Evolutionary conservation across 2,888 invertebrate species (phyloP), one percentile per base, ranked within the genome.

Genomic region (Drosophila phalerata): DNA sequence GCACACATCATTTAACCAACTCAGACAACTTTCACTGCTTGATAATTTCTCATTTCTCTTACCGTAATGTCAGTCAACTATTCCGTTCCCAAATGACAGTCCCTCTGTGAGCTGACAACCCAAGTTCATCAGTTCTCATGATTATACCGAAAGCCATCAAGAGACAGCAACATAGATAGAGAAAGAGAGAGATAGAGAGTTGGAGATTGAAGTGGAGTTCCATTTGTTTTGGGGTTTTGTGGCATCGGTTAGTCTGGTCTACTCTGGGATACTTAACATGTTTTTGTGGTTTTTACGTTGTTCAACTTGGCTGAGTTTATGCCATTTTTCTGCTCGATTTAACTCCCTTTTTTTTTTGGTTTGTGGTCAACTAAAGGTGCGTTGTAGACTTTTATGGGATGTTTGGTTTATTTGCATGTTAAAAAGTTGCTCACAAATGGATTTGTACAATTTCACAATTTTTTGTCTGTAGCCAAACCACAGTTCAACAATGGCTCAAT

Each of bases 1-100:
- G 69, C 79, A 85, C 85, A 82, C 86, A 83, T 88, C 83, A 85
- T 85, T 85, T 83, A 85, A 88, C 85, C 73, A 79, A 63, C 53
- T 43, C 56, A 66, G 45, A 64, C 67, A 77, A 63, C 66, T 48
- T 57, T 60, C 67, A 48, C 67, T 53, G 55, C 48, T 28, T 61
- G 52, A 73, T 73, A 79, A 79, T 79, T 79, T 70, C 69, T 81
- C 77, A 70, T 64, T 79, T 70, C 69, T 81, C 77, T 69, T 64
- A 58, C 56, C 38, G 52, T 37, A 62, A 64, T 60, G 49, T 45
- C 47, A 66, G 53, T 53, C 34, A 73, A 73, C 64, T 69, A 73
- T 49, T 42, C 22, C 28, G 10, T 43, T 22, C 43, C 38, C 69
- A 38, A 70, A 76, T 79, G 81, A 81, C 82, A 81, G 69, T 78